phyloP scores from a whole-genome alignment of 2,888 invertebrate species.

The Diachrysia chrysitis region DNA sequence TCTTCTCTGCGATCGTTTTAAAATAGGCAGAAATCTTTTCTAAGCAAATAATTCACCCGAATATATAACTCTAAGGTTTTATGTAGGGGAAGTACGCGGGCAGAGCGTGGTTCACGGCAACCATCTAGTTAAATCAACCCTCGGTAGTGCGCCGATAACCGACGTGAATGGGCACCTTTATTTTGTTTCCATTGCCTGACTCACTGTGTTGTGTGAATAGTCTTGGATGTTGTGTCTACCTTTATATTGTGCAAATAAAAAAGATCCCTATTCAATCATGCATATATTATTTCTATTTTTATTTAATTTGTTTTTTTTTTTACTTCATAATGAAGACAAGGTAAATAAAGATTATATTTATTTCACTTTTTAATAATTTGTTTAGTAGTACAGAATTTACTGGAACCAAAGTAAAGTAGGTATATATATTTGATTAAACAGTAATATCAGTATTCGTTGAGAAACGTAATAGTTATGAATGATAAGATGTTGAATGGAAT shows the following conservation, averaged over 20 bases:
- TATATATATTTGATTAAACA: neutral
- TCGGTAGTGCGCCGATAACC: constrained; percentile 58
- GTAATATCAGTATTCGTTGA: neutral
- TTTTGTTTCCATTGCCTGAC: constrained; percentile 59
- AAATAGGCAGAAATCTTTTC: constrained; percentile 40
- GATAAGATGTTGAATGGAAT: constrained; percentile 4
- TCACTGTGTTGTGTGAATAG: constrained; percentile 45
- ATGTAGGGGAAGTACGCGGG: constrained; percentile 59
- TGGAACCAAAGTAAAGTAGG: neutral
- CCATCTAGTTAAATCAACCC: constrained; percentile 68
- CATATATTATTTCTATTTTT: neutral
- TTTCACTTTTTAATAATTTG: too few relatives aligned
- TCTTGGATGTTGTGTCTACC: constrained; percentile 7
- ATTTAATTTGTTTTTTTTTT: neutral
- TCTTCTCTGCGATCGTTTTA: constrained; percentile 1
- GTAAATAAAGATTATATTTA: neutral
- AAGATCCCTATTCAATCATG: neutral
- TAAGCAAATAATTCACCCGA: constrained; percentile 6
- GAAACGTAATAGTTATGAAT: neutral
- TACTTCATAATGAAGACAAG: neutral
- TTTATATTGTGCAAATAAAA: constrained; percentile 3
- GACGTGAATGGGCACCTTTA: constrained; percentile 60
- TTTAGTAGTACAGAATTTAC: neutral
- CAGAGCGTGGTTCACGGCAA: constrained; percentile 59
- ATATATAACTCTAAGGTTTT: constrained; percentile 52